Base-by-base conservation (phyloP, 2,797 vertebrate species). In the Esox masquinongy region DNA sequence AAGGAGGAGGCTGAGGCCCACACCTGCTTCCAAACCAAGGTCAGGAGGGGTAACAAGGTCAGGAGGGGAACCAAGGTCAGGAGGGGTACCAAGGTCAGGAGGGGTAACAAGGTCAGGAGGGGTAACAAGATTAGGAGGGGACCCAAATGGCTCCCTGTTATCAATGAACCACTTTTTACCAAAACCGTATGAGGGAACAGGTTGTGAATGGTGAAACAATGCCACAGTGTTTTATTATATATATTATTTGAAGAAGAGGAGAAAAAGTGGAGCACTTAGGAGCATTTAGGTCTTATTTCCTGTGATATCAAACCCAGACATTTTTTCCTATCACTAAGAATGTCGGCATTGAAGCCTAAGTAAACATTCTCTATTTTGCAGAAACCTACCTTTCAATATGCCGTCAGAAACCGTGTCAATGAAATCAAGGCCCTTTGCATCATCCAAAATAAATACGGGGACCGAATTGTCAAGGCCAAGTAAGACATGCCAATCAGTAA, bases 381-480 rank as follows among this genome's bases (percentile, higher is more conserved):
- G 77, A 68, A 59, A 56, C 16, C 17, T 34, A 69, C 47, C 4
- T 29, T 75, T 4, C 6, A 67, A 24, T 29, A 16, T 36, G 14
- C 9, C 9, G 29, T 53, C 12, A 51, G 31, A 61, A 67, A 19
- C 11, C 73, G 12, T 29, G 11, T 68, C 47, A 22, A 19, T 22
- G 11, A 75, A 31, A 36, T 70, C 15, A 75, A 15, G 39, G 64
- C 63, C 68, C 64, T 22, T n/a, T 79, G 77, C 31, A 2, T 72
- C 24, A 6, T 75, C 22, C 26, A 49, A 4, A 7, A 73, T 5
- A 76, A 29, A 61, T 74, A 69, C 39, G 71, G 66, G 5, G 19
- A 50, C 12, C 29, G 39, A 15, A 1, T 73, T 61, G 5, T 76
- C 6, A 76, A 36, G 43, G 70, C 61, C 74, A 80, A 68, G 78